Evolutionary conservation across 53 echinoderm and acorn worm genomes (phyloP), one percentile per base, ranked within the genome.

Genomic region (Astropecten irregularis): DNA sequence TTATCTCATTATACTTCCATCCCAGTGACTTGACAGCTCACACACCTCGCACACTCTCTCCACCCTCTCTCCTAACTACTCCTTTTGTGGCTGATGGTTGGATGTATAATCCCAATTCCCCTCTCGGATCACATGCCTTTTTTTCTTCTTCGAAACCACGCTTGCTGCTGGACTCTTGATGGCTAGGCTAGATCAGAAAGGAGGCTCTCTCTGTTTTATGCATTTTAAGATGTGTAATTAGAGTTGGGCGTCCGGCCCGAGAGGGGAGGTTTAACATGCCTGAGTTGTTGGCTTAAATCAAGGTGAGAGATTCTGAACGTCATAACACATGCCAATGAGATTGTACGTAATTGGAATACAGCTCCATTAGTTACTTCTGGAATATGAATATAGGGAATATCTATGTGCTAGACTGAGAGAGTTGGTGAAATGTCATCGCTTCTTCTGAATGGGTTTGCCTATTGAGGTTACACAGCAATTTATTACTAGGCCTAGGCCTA

Each of bases 271-370:
- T 52, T 34, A 51, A 19, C 71, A 49, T 71, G 71, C 71, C 21
- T 34, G 34, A 50, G 31, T 18, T 30, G 71, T 50, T 34, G 50
- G 50, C 71, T 71, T 71, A 71, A 50, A 48, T 71, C 71, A 71
- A 71, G 71, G 71, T 36, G 71, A 50, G 71, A 71, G 50, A 19
- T n/a, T 52, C 71, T 50, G 34, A 71, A 50, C 51, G 22, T 19
- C 32, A n/a, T 31, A 50, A 52, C 71, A 71, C 52, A 9, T 71
- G 51, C 49, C 42, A 71, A 71, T 71, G 34, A 71, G 71, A 71
- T 71, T 71, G n/a, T 52, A 33, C 20, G 30, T 71, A 71, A 52
- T 71, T 71, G 71, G 51, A 51, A 71, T 71, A 71, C 10, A 71
- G 33, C 44, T 71, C 71, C 71, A 71, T 71, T 71, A 51, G 51